Evolutionary conservation across 1,140 invertebrate genomes (phyloP).

Genomic region (Diachasmimorpha longicaudata): DNA sequence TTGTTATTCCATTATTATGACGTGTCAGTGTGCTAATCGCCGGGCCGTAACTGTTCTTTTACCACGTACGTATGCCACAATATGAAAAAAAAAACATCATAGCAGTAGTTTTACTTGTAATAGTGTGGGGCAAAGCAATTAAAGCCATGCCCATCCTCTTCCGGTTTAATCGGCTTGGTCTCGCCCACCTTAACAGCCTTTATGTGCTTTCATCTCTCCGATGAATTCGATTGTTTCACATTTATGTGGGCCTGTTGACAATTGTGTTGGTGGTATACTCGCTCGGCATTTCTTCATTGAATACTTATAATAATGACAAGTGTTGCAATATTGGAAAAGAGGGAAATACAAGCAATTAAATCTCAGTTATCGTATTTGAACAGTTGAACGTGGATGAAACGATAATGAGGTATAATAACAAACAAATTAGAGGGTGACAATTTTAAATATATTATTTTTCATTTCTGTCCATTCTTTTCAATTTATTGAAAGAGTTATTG

Average conservation of each 20-base stretch:
- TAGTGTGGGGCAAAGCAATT: slow-evolving; percentile 42
- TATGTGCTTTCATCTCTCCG: neutral
- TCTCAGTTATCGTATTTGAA: neutral
- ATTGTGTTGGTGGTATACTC: neutral
- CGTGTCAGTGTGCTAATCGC: slow-evolving; percentile 39
- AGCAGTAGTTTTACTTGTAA: slow-evolving; percentile 13
- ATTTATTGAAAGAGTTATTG: too few relatives aligned
- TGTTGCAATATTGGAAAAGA: neutral
- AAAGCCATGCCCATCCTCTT: slow-evolving; percentile 55
- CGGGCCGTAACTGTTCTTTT: slow-evolving; percentile 42
- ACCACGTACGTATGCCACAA: slow-evolving; percentile 29
- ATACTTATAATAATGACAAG: neutral
- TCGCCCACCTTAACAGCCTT: slow-evolving; percentile 1
- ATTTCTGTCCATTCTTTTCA: neutral
- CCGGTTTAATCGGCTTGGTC: slow-evolving; percentile 33
- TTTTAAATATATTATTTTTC: neutral
- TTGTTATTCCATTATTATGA: slow-evolving; percentile 28
- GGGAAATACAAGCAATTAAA: neutral
- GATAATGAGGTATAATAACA: neutral
- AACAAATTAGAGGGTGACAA: too few relatives aligned
- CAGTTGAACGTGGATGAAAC: neutral
- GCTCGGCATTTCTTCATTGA: neutral
- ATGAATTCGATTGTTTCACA: neutral
- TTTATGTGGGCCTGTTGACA: neutral
- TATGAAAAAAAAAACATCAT: neutral